A percentile compares a stretch with the other conserved stretches of the same genome.
These are phyloP conservation scores for Sphaeramia orbicularis DNA, from an alignment of 2,797 vertebrate genomes.

Conservation along the genomic window DNA sequence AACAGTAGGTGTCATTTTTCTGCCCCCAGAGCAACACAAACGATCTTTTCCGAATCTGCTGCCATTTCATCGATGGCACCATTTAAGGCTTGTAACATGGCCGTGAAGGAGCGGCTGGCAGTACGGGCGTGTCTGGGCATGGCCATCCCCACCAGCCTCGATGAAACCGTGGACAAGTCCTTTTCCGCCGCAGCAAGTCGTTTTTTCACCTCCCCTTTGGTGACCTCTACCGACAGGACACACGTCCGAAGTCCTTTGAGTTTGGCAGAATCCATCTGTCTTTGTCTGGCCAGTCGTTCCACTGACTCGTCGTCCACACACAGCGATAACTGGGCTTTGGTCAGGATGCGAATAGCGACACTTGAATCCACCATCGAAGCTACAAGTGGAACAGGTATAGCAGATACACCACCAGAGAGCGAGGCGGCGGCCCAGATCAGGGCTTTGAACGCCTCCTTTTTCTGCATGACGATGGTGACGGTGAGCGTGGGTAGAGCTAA, in stretches of 20 bases:
- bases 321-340: constrained; percentile 77
- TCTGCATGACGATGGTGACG: constrained; percentile 68
- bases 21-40: constrained; percentile 50
- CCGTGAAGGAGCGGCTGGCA: constrained; percentile 76
- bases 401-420: constrained; percentile 78
- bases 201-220: constrained; percentile 78
- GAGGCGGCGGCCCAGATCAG: constrained; percentile 82
- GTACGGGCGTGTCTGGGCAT: constrained; percentile 77
- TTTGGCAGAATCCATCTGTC: constrained; percentile 40
- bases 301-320: constrained; percentile 79
- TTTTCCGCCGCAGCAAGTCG: constrained; percentile 75
- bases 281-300: constrained; percentile 66
- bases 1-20: constrained; percentile 34
- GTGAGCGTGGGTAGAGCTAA: constrained; percentile 78
- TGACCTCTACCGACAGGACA: constrained; percentile 75
- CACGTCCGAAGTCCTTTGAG: constrained; percentile 76
- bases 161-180: constrained; percentile 55
- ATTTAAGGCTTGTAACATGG: constrained; percentile 81
- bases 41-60: constrained; percentile 77
- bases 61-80: constrained; percentile 82
- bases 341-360: constrained; percentile 75
- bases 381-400: constrained; percentile 83
- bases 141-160: constrained; percentile 77
- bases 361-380: constrained; percentile 82
- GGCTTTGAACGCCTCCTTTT: constrained; percentile 82